These are phyloP conservation scores for Thereuonema tuberculata DNA, from an alignment of 1,140 invertebrate genomes.

Conservation along the genomic window DNA sequence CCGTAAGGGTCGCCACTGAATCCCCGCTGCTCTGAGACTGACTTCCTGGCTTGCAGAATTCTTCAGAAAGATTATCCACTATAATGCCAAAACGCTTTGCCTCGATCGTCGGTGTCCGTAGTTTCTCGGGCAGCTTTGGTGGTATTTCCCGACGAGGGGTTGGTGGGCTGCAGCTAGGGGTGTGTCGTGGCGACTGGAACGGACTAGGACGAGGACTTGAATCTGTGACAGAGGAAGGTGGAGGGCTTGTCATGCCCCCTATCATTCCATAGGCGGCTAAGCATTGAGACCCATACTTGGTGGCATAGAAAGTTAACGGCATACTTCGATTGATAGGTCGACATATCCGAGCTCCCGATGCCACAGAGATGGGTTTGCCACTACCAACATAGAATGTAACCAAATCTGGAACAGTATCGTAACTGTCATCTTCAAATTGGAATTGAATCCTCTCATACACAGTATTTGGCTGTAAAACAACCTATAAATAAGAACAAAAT, in stretches of 20 bases:
- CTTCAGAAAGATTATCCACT: constrained; percentile 2
- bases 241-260: constrained; percentile 11
- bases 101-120: background rate
- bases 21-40: constrained; percentile 3
- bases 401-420: constrained; percentile 81
- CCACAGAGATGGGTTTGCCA: constrained; percentile 65
- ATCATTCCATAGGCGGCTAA: constrained; percentile 17
- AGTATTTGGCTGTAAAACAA: constrained; percentile 71
- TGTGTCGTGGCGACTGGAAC: background rate
- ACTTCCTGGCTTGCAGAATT: background rate
- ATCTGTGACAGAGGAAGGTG: constrained; percentile 13
- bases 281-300: constrained; percentile 37
- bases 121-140: background rate
- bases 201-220: constrained; percentile 31
- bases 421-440: constrained; percentile 86
- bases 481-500: constrained; percentile 34
- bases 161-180: constrained; percentile 8
- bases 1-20: background rate
- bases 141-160: background rate
- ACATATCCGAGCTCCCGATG: constrained; percentile 71
- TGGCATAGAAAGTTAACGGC: constrained; percentile 49
- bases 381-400: constrained; percentile 91
- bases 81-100: background rate
- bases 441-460: constrained; percentile 83
- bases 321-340: constrained; percentile 55